Evolutionary conservation across 2,113 vertebrate species (phyloP).

Genomic region (Catharus minimus): DNA sequence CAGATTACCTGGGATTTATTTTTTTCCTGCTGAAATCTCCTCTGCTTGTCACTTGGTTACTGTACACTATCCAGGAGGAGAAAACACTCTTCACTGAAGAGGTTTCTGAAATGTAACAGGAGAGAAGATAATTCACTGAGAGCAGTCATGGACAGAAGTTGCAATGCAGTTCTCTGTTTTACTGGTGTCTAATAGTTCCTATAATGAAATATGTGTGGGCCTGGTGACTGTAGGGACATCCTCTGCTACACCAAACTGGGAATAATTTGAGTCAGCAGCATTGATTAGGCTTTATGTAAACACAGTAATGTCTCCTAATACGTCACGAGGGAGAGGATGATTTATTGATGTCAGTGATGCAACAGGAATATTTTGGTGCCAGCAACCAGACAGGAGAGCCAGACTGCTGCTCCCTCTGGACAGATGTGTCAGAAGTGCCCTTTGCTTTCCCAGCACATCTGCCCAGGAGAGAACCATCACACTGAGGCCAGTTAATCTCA

Average conservation of each 20-base stretch:
- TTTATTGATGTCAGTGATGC: neutral
- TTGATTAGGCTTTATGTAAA: neutral
- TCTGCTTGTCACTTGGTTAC: neutral
- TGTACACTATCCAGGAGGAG: neutral
- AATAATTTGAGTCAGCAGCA: neutral
- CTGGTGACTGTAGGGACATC: neutral
- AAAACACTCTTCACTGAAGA: neutral
- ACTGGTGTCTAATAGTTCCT: neutral
- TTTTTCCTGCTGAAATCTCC: neutral
- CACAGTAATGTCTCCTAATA: neutral
- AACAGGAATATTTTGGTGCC: neutral
- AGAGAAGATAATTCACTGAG: neutral
- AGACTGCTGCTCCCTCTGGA: neutral
- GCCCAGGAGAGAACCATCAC: neutral
- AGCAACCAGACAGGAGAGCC: neutral
- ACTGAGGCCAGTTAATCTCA: neutral
- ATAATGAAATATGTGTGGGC: accelerated
- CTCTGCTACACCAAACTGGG: neutral
- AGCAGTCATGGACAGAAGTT: neutral
- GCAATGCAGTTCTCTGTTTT: neutral
- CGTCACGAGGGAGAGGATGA: neutral
- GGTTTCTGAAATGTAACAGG: neutral
- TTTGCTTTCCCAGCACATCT: neutral
- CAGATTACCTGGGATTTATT: neutral
- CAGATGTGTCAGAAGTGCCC: neutral